phyloP scores from a whole-genome alignment of 2,797 vertebrate species.

The Crenichthys baileyi region DNA sequence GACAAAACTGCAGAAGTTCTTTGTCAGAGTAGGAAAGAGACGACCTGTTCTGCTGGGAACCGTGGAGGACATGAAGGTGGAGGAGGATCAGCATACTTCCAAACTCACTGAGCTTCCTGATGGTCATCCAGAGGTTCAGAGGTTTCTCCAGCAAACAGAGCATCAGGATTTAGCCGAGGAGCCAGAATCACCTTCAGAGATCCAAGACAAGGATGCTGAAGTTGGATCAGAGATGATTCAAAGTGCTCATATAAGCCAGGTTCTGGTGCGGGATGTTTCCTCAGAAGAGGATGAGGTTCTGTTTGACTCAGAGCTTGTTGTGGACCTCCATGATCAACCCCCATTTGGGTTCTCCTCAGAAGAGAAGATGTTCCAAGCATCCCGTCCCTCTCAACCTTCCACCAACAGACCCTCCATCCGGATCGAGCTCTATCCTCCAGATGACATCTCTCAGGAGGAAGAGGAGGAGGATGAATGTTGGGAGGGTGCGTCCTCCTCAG shows the following conservation, averaged over 20 bases:
- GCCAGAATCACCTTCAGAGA: not conserved
- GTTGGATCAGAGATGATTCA: not conserved
- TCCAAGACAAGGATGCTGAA: not conserved
- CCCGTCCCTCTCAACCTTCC: accelerated
- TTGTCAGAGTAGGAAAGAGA: slow-evolving; percentile 1
- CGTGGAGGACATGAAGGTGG: not conserved
- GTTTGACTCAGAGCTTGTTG: not conserved
- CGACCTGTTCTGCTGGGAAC: not conserved
- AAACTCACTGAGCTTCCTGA: not conserved
- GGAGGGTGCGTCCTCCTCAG: not conserved
- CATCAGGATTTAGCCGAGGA: not conserved
- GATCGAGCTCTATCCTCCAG: slow-evolving; percentile 35
- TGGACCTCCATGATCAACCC: not conserved
- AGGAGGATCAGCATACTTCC: not conserved
- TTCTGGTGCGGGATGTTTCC: not conserved
- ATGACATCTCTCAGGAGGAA: not conserved
- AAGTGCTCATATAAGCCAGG: not conserved
- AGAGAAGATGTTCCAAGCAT: not conserved
- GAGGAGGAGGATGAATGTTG: slow-evolving; percentile 10
- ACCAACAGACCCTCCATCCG: slow-evolving; percentile 6
- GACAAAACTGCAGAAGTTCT: slow-evolving; percentile 14
- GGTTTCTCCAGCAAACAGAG: not conserved
- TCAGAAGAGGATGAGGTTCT: slow-evolving; percentile 11
- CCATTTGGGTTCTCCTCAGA: not conserved
- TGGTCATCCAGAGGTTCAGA: slow-evolving; percentile 21